phyloP scores from a whole-genome alignment of 1,140 invertebrate species.

The Eupeodes corollae region DNA sequence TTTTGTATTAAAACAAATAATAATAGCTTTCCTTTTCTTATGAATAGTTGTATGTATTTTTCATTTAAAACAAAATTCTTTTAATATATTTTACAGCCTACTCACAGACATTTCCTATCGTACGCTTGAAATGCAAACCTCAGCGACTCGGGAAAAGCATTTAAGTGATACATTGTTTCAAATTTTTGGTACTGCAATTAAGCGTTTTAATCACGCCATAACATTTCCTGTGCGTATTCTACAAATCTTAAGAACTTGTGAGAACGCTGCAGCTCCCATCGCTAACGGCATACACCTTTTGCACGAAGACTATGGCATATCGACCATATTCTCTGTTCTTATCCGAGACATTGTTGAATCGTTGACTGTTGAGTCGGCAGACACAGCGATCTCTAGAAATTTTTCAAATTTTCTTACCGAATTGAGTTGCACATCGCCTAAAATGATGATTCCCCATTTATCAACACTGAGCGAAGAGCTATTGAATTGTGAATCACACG shows the following conservation, averaged over 20 bases:
- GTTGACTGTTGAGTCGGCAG: slow-evolving; percentile 17
- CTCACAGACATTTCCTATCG: slow-evolving; percentile 43
- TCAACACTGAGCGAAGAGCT: slow-evolving; percentile 27
- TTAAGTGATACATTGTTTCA: slow-evolving; percentile 59
- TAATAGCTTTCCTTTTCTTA: no score
- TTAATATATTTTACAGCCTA: slow-evolving; percentile 14
- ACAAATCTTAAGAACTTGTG: slow-evolving; percentile 34
- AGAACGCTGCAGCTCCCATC: slow-evolving; percentile 21
- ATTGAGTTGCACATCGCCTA: slow-evolving; percentile 19
- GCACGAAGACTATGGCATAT: slow-evolving; percentile 30
- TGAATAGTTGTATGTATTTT: no score
- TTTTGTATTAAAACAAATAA: no score
- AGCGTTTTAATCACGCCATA: slow-evolving; percentile 65
- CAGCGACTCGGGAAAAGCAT: slow-evolving; percentile 49
- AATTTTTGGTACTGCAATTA: slow-evolving; percentile 68
- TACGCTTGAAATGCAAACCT: slow-evolving; percentile 50
- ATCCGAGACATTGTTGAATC: slow-evolving; percentile 28
- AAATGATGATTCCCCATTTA: slow-evolving; percentile 28
- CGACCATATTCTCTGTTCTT: slow-evolving; percentile 22
- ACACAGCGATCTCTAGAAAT: slow-evolving; percentile 21
- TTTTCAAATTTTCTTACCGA: slow-evolving; percentile 31
- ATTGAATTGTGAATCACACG: slow-evolving; percentile 49
- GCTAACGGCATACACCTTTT: slow-evolving; percentile 28
- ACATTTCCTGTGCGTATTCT: slow-evolving; percentile 48
- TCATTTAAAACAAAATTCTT: neutral